A percentile compares a stretch with the other conserved stretches of the same genome.
phyloP scores from a whole-genome alignment of 1,140 invertebrate genomes.

The Cyphomyrmex costatus region DNA sequence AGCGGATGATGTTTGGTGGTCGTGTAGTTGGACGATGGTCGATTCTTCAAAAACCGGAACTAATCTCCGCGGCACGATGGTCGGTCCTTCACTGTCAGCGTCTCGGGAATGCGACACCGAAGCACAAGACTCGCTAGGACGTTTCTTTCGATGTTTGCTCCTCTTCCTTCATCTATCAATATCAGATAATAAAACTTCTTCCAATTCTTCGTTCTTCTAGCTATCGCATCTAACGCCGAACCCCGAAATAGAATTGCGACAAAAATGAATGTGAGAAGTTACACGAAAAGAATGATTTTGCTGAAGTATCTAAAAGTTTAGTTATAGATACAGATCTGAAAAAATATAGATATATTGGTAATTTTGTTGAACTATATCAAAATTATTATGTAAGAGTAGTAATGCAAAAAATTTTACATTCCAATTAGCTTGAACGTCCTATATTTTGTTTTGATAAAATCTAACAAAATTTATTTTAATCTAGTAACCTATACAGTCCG shows the following conservation, averaged over 20 bases:
- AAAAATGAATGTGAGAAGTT: constrained; percentile 26
- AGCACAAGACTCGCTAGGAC: constrained; percentile 26
- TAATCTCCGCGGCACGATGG: constrained; percentile 70
- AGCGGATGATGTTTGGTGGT: constrained; percentile 20
- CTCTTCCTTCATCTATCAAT: constrained; percentile 67
- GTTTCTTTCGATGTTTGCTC: constrained; percentile 62
- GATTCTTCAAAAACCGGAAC: constrained; percentile 70
- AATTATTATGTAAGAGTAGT: no score
- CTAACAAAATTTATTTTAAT: no score
- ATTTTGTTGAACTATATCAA: no score
- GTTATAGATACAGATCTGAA: no score
- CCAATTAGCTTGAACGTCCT: no score
- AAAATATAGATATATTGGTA: no score
- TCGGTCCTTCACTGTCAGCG: constrained; percentile 74
- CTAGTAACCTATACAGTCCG: no score
- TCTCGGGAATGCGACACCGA: constrained; percentile 68
- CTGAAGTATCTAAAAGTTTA: no score
- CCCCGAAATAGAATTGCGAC: constrained; percentile 58
- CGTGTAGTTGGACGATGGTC: constrained; percentile 59
- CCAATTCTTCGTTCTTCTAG: constrained; percentile 38
- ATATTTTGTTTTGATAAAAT: no score
- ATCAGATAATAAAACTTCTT: constrained; percentile 57
- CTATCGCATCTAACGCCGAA: background rate
- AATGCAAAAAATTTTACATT: no score
- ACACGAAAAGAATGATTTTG: no score